phyloP scores from a whole-genome alignment of 1,140 invertebrate genomes.

The Phymastichus coffea region DNA sequence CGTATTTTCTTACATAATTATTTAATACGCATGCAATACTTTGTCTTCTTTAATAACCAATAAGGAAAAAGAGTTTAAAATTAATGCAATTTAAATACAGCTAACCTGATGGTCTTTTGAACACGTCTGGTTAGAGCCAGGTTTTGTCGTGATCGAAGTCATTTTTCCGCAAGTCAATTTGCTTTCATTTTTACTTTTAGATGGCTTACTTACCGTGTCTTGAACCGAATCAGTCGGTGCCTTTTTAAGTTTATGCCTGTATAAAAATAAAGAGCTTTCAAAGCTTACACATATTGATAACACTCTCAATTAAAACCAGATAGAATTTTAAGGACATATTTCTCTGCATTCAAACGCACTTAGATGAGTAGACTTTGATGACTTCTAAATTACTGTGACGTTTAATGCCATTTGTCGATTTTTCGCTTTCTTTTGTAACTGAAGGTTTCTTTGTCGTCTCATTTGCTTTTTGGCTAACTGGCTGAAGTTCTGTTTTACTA shows the following conservation, averaged over 20 bases:
- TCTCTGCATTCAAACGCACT: not conserved
- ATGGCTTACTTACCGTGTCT: not conserved
- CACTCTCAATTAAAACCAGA: no score
- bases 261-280: not conserved
- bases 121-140: not conserved
- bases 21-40: no score
- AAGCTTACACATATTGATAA: no score
- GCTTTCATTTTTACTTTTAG: not conserved
- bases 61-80: not conserved
- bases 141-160: not conserved
- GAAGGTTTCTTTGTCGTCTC: conserved; percentile 10
- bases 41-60: no score
- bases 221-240: not conserved
- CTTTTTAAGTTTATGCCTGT: not conserved
- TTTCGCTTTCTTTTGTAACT: no score
- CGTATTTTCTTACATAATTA: no score
- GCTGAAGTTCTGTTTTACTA: no score
- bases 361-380: no score
- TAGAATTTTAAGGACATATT: no score
- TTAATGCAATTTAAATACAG: no score
- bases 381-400: no score
- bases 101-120: conserved; percentile 22
- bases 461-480: not conserved
- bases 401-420: no score
- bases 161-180: not conserved